Evolutionary conservation across 2,797 vertebrate genomes (phyloP).

Genomic region (Corythornis leucogaster): DNA sequence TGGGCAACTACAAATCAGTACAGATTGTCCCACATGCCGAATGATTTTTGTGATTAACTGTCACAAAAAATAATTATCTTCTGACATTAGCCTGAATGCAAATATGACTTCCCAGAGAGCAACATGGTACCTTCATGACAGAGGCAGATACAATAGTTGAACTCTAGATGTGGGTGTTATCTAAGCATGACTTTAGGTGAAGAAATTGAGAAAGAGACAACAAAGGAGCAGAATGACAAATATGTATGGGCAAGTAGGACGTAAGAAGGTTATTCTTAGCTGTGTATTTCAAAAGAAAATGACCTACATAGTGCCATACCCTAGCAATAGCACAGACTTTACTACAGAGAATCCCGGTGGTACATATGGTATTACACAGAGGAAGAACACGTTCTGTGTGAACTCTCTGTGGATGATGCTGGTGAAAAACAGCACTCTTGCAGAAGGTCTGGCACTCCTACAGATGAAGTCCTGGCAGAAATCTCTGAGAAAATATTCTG

Average conservation of each 20-base stretch:
- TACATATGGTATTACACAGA: neutral
- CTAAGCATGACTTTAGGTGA: neutral
- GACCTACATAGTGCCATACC: neutral
- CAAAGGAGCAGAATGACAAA: conserved; percentile 14
- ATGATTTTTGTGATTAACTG: neutral
- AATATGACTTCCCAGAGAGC: neutral
- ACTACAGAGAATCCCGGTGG: neutral
- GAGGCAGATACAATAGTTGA: neutral
- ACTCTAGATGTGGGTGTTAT: neutral
- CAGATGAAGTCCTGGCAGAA: rapidly evolving
- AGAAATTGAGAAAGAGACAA: neutral
- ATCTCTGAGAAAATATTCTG: neutral
- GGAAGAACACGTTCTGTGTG: rapidly evolving
- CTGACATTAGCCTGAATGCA: neutral
- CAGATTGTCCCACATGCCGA: rapidly evolving
- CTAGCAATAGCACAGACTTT: neutral
- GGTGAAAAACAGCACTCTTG: neutral
- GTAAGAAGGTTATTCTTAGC: neutral
- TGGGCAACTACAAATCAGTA: neutral
- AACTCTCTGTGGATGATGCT: rapidly evolving
- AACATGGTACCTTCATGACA: neutral
- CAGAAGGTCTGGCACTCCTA: neutral
- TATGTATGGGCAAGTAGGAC: neutral
- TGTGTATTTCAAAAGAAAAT: neutral
- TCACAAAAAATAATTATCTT: neutral